A percentile compares a stretch with the other conserved stretches of the same genome.
phyloP scores from a whole-genome alignment of 2,797 vertebrate species.

The Eulemur mongoz region DNA sequence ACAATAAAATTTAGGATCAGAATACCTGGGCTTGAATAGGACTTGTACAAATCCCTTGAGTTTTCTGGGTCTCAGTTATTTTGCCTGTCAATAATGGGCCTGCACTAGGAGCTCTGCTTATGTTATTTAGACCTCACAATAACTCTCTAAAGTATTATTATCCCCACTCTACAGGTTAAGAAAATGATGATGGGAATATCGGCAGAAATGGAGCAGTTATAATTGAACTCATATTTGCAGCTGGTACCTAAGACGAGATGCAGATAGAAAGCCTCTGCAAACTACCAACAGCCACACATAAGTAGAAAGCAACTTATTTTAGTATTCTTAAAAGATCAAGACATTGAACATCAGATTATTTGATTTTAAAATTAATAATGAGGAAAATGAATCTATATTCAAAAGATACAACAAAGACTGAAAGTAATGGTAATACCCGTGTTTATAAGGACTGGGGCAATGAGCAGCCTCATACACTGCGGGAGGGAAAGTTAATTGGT shows the following conservation, averaged over 20 bases:
- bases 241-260: not conserved
- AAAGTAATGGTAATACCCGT: not conserved
- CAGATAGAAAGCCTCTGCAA: not conserved
- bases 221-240: not conserved
- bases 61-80: constrained; percentile 20
- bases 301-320: constrained; percentile 42
- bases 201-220: constrained; percentile 32
- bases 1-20: not conserved
- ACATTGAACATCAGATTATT: not conserved
- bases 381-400: constrained; percentile 35
- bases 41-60: not conserved
- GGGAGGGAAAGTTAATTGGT: not conserved
- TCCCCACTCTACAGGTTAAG: not conserved
- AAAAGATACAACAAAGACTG: constrained; percentile 38
- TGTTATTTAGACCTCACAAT: not conserved
- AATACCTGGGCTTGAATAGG: not conserved
- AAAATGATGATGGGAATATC: not conserved
- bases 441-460: not conserved
- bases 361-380: constrained; percentile 43
- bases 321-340: not conserved
- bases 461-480: not conserved
- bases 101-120: not conserved
- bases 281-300: not conserved
- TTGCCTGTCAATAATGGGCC: not conserved
- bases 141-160: not conserved